phyloP scores from a whole-genome alignment of 2,797 vertebrate species.

The Balearica regulorum region DNA sequence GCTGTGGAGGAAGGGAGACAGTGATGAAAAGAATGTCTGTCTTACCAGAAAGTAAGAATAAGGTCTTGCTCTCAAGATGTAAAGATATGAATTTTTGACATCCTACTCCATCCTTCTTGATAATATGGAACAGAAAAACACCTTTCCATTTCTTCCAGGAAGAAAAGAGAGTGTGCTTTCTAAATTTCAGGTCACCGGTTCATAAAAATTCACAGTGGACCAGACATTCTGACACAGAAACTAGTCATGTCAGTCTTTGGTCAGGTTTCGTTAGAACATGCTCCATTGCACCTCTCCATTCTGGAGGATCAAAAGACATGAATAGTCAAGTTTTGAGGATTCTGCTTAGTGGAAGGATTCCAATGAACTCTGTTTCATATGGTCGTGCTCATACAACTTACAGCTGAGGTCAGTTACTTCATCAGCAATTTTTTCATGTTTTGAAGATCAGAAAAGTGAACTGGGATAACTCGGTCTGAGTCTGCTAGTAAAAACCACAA shows the following conservation, averaged over 20 bases:
- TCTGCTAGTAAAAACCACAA: neutral
- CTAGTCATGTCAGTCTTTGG: neutral
- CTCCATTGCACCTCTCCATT: neutral
- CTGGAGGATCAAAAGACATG: neutral
- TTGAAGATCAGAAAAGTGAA: neutral
- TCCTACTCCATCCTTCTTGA: neutral
- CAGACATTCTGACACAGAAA: neutral
- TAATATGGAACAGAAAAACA: neutral
- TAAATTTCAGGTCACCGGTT: neutral
- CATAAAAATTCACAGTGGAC: neutral
- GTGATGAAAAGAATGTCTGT: neutral
- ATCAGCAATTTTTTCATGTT: accelerated
- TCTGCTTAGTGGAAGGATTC: neutral
- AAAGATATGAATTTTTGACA: neutral
- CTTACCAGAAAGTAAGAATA: neutral
- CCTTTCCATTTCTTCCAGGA: neutral
- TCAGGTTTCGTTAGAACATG: neutral
- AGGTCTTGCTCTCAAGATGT: neutral
- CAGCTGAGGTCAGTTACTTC: neutral
- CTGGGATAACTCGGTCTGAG: neutral
- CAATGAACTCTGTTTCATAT: neutral
- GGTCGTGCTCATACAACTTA: neutral
- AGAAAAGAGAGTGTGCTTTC: neutral
- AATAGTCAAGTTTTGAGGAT: neutral
- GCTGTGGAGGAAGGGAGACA: neutral